Base-by-base conservation (phyloP, 1,140 invertebrate genomes). In the Orussus abietinus region DNA sequence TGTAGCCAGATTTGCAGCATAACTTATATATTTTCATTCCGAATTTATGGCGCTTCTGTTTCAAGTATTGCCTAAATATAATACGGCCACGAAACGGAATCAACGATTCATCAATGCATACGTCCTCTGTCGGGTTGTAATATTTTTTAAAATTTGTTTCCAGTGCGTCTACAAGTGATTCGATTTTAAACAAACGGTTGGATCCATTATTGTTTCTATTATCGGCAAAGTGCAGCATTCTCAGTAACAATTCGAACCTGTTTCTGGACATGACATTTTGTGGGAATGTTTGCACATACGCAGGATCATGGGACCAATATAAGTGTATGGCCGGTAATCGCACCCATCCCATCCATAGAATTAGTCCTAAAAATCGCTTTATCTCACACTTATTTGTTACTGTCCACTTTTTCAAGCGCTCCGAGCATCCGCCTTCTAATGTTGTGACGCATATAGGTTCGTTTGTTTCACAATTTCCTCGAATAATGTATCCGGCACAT, bases 1-100 rank as follows among this genome's bases (percentile, higher is more conserved):
- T 69, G 35, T 70, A 72, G 1, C 60, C 62, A 11, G 54, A 42
- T 15, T 39, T 38, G 28, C 49, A 53, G 43, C 65, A 70, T 5
- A 70, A 29, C 46, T 73, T 73, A 48, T 59, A 72, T 22, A 69
- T 26, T 51, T 72, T 69, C 0, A 72, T 58, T 11, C 64, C 66
- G 52, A 62, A 72, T 55, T 66, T 70, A 40, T 66, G 59, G 5
- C 45, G 19, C 49, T 70, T 72, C 42, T 63, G 56, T 44, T 53
- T 55, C 21, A 68, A 57, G 42, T 73, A 70, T 38, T 72, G 65
- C 5, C 50, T 42, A 37, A 65, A 70, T 49, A 42, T 38, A 11
- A 74, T 49, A 28, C 63, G 45, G 6, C 65, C 65, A 38, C 56
- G 47, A 53, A 66, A 73, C 2, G 66, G 64, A 14, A 74, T 51